These are phyloP conservation scores for Lucilia cuprina DNA, from an alignment of 1,140 invertebrate genomes.

Conservation along the genomic window DNA sequence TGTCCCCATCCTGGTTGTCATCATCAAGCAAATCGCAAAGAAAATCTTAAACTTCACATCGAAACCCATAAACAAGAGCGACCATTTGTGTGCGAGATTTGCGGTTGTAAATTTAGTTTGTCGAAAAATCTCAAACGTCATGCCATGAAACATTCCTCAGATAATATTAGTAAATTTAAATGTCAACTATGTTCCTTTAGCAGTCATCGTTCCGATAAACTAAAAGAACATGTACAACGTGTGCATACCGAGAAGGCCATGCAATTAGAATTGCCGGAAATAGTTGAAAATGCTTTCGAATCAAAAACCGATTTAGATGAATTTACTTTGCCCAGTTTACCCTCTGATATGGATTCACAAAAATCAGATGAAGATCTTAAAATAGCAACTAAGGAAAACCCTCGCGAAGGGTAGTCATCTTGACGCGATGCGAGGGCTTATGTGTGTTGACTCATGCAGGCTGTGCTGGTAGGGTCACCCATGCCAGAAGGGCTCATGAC, in stretches of 20 bases:
- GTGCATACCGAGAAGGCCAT: conserved; percentile 61
- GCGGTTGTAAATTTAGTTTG: conserved; percentile 65
- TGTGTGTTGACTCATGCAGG: no score
- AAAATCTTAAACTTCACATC: conserved; percentile 65
- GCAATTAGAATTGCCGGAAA: conserved; percentile 58
- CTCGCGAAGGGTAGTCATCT: no score
- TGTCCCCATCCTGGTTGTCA: conserved; percentile 65
- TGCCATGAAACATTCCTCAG: conserved; percentile 62
- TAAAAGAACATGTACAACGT: conserved; percentile 65
- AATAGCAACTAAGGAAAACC: background rate
- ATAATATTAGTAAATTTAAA: conserved; percentile 52
- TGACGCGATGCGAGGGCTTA: no score
- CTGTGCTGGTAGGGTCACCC: no score
- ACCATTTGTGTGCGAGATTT: conserved; percentile 65
- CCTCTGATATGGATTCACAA: background rate
- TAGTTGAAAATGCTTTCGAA: conserved; percentile 55
- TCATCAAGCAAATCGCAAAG: conserved; percentile 64
- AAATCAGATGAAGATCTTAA: background rate
- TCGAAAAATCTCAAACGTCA: conserved; percentile 65
- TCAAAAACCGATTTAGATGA: conserved; percentile 50
- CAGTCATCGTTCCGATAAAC: conserved; percentile 67
- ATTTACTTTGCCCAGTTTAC: conserved; percentile 45
- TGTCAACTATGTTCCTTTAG: conserved; percentile 65
- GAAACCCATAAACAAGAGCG: conserved; percentile 67
- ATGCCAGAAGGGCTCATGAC: no score